Evolutionary conservation across 1,140 invertebrate species (phyloP), one percentile per base, ranked within the genome.

Genomic region (Protaetia brevitarsis): DNA sequence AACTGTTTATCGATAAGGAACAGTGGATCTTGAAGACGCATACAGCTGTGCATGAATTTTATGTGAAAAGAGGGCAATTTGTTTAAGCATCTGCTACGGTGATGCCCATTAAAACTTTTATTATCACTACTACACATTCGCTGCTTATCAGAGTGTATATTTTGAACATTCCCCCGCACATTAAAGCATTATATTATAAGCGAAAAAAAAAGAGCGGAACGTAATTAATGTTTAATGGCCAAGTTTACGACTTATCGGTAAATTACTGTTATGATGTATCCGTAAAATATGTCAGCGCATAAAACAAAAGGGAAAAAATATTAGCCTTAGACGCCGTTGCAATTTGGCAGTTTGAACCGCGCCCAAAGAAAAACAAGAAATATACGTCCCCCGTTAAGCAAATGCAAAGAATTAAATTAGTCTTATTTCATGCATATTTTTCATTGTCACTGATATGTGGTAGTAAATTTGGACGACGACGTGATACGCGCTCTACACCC

Each of bases 321-420:
- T n/a, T n/a, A 19, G 4, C 10, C 41, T 45, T 45, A 45, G 21
- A 45, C 8, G 21, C 7, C 41, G 26, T 51, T 11, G 41, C 21
- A 2, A 8, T 8, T 6, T 51, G 19, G 16, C 21, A 5, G 19
- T 8, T 51, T 7, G 19, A 51, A 23, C 19, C 16, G 1, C 16
- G 26, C 26, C 41, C 19, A 23, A 6, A 16, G 11, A 7, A 34
- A 51, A 23, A 51, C 21, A 51, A 19, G 41, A 51, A 51, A 51
- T 51, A 45, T 51, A 51, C 19, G 19, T 3, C 13, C 1, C 41
- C 21, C 41, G 41, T 51, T 51, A 51, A 13, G 26, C 41, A 51
- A 51, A 51, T 51, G 41, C 26, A 51, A 51, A 51, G 41, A 51
- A 51, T 51, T 51, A 51, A 51, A 51, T 51, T 51, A 51, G 41